These are phyloP conservation scores for Formica exsecta DNA, from an alignment of 1,140 invertebrate genomes.

Conservation along the genomic window DNA sequence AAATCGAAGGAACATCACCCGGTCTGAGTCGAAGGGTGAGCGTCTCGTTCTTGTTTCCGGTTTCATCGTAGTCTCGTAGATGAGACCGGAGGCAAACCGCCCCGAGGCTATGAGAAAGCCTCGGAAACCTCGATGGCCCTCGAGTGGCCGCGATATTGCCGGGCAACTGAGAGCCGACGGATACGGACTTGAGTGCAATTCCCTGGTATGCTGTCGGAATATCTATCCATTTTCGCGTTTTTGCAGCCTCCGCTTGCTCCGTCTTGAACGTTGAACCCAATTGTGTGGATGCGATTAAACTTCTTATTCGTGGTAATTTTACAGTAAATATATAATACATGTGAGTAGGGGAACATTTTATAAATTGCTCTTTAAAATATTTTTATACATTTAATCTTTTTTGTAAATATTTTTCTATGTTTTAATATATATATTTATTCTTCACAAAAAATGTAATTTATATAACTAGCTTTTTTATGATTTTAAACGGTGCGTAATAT, in stretches of 20 bases:
- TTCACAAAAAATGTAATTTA: background rate
- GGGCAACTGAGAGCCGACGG: constrained; percentile 76
- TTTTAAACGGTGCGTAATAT: background rate
- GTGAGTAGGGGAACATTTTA: too few relatives aligned
- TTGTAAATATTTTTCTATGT: background rate
- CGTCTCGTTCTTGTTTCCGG: constrained; percentile 75
- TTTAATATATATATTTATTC: background rate
- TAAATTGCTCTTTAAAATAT: background rate
- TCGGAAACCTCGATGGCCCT: constrained; percentile 85
- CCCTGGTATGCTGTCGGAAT: constrained; percentile 75
- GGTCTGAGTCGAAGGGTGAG: constrained; percentile 60
- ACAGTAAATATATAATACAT: too few relatives aligned
- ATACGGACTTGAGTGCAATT: constrained; percentile 85
- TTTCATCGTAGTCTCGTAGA: constrained; percentile 77
- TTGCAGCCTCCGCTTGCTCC: constrained; percentile 71
- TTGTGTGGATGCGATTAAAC: background rate
- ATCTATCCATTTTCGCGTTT: constrained; percentile 77
- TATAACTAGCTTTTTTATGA: background rate
- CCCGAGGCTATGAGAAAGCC: constrained; percentile 80
- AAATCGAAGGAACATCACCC: constrained; percentile 77
- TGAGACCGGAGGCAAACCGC: constrained; percentile 69
- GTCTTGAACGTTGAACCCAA: constrained; percentile 32
- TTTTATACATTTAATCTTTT: background rate
- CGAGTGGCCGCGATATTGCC: constrained; percentile 86
- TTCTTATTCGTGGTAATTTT: background rate